Evolutionary conservation across 2,113 vertebrate genomes (phyloP), one percentile per base, ranked within the genome.

Genomic region (Colossoma macropomum): DNA sequence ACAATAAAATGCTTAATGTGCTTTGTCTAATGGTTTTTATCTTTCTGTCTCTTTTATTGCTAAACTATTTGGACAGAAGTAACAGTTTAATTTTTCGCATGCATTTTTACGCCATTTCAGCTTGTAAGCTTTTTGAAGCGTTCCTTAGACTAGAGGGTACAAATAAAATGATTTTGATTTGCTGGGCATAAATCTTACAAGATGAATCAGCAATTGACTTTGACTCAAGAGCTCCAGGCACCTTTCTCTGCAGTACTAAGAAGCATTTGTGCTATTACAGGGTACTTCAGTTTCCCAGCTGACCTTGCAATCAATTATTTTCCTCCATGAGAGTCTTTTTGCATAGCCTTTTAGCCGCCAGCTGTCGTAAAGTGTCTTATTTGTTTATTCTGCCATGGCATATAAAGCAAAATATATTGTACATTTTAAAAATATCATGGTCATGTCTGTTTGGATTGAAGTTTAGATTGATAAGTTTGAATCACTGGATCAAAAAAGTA

Each of bases 191-290:
- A 84, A 77, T 41, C 50, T 25, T 79, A 25, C 60, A 65, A 82
- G 79, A 82, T 86, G 72, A 86, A 82, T 72, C 66, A 80, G 70
- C 27, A 38, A 30, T 0, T 63, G 59, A 75, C 73, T 82, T 76
- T 82, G 54, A 75, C 77, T 76, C 27, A 66, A 38, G 79, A 75
- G 32, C 83, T 75, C 0, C 50, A 59, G 81, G 72, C n/a, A 75
- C 63, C 66, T 74, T 10, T 21, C 79, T 56, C 82, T 32, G 68
- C 52, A 78, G 81, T 86, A 83, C 65, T 79, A n/a, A 25, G 32
- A 75, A 81, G 82, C 65, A 70, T 34, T 86, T 77, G 56, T 77
- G 17, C 52, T 48, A 83, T 60, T 83, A 41, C 54, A 66, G 73
- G 70, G 34, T 68, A 84, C 77, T 75, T 32, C 73, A 79, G 69